Base-by-base conservation (phyloP, 2,113 vertebrate species). In the Myanophis thanlyinensis region DNA sequence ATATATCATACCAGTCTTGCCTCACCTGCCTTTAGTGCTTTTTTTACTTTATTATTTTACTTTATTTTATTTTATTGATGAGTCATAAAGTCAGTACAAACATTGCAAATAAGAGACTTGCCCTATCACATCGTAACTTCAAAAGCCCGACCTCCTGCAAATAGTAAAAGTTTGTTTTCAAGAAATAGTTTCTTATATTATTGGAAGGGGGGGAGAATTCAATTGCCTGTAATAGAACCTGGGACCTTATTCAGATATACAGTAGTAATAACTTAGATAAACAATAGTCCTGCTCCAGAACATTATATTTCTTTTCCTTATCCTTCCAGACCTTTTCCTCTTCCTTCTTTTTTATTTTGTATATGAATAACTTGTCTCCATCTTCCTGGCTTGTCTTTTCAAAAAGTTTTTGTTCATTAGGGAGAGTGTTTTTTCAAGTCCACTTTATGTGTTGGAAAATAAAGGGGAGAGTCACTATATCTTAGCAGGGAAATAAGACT, bases 51-150 rank as follows among this genome's bases (percentile, higher is more conserved):
- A 23, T 89, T n/a, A 40, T 40, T 40, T 44, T 80, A 44, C 35
- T 49, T 49, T 87, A 46, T n/a, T 62, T 91, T 89, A 85, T 85
- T 88, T 89, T 92, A 48, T 89, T n/a, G n/a, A 85, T 89, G 88
- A 85, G 46, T 85, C 85, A n/a, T 35, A 89, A 56, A 53, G 52
- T 59, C 67, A 35, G 23, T 49, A 85, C 6, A 51, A 87, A 27
- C 85, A 85, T 30, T 48, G 87, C 67, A 89, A 89, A 40, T 40
- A 89, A 48, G 44, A 47, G 44, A 27, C 51, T 89, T 30, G 35
- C 51, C 9, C 30, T 5, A 22, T 48, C 6, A 12, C 27, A 18
- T 8, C 35, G 15, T 10, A 59, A 80, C 44, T n/a, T 46, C 47
- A 3, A 8, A 80, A 35, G 11, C 44, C 48, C 46, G 18, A 35